These are phyloP conservation scores for Augochlora pura DNA, from an alignment of 1,140 invertebrate genomes.

Conservation along the genomic window DNA sequence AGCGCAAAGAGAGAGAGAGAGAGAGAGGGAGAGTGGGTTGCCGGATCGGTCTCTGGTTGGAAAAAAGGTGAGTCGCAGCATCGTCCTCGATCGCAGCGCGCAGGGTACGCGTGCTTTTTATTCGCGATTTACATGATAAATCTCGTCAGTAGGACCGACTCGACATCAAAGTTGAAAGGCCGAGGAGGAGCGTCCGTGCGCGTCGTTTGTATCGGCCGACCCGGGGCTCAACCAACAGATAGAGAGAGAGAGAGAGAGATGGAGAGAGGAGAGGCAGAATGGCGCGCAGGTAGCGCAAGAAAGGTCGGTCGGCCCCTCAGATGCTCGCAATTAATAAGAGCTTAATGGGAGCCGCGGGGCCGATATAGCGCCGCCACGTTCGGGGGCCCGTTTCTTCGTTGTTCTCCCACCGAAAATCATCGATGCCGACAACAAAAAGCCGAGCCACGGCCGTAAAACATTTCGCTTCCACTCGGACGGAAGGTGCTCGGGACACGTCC, in stretches of 20 bases:
- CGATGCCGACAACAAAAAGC: slow-evolving; percentile 56
- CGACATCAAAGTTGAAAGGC: slow-evolving; percentile 49
- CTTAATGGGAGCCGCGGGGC: slow-evolving; percentile 75
- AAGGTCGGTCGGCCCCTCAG: slow-evolving; percentile 75
- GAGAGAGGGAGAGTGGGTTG: too few relatives aligned
- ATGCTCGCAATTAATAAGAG: slow-evolving; percentile 80
- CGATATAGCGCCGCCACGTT: slow-evolving; percentile 67
- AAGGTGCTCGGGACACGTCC: slow-evolving; percentile 37
- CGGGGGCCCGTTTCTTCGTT: slow-evolving; percentile 30
- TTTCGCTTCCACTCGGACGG: slow-evolving; percentile 38
- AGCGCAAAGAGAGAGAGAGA: too few relatives aligned
- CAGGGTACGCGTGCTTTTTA: slow-evolving; percentile 34
- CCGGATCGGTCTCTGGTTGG: too few relatives aligned
- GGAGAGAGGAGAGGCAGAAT: slow-evolving; percentile 65
- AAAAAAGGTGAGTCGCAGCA: not conserved
- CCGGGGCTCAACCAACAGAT: too few relatives aligned
- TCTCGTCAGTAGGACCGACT: slow-evolving; percentile 37
- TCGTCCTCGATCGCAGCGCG: not conserved
- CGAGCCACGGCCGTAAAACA: slow-evolving; percentile 57
- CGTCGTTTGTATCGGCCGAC: slow-evolving; percentile 36
- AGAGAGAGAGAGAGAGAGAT: too few relatives aligned
- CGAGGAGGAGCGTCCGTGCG: slow-evolving; percentile 29
- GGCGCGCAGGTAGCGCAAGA: slow-evolving; percentile 77
- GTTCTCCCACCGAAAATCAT: slow-evolving; percentile 65
- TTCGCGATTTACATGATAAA: slow-evolving; percentile 44